A percentile compares a stretch with the other conserved stretches of the same genome.
Evolutionary conservation across 2,797 vertebrate genomes (phyloP).

Genomic region (Girardinus metallicus): DNA sequence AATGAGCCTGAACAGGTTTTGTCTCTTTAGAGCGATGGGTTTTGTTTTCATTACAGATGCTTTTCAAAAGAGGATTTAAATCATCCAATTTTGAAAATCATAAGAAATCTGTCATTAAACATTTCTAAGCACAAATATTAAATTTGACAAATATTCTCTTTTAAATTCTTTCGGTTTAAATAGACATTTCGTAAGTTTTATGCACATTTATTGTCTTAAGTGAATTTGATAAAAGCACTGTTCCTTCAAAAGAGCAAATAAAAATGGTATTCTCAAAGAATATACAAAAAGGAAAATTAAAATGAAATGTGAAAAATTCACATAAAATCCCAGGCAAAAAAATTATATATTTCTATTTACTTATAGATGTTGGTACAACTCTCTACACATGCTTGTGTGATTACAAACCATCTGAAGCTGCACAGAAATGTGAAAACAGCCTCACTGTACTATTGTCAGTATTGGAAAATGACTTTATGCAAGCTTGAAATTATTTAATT

Average conservation of each 20-base stretch:
- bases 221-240: slow-evolving; percentile 64
- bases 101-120: slow-evolving; percentile 25
- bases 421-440: slow-evolving; percentile 12
- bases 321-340: neutral
- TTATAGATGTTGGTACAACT: neutral
- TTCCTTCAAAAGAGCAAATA: slow-evolving; percentile 69
- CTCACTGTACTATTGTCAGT: slow-evolving; percentile 5
- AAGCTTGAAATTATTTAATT: neutral
- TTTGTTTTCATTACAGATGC: slow-evolving; percentile 42
- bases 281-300: slow-evolving; percentile 27
- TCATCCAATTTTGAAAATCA: slow-evolving; percentile 18
- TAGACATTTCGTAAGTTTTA: neutral
- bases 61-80: slow-evolving; percentile 39
- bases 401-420: slow-evolving; percentile 11
- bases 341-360: neutral
- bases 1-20: slow-evolving; percentile 68
- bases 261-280: slow-evolving; percentile 57
- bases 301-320: slow-evolving; percentile 8
- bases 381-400: neutral
- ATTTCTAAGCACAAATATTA: slow-evolving; percentile 19
- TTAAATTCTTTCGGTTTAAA: neutral
- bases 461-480: slow-evolving; percentile 3
- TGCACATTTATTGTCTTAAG: neutral
- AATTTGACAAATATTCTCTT: neutral
- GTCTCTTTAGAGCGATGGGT: slow-evolving; percentile 66